Base-by-base conservation (phyloP, 1,140 invertebrate genomes). In the Zaprionus lachaisei region DNA sequence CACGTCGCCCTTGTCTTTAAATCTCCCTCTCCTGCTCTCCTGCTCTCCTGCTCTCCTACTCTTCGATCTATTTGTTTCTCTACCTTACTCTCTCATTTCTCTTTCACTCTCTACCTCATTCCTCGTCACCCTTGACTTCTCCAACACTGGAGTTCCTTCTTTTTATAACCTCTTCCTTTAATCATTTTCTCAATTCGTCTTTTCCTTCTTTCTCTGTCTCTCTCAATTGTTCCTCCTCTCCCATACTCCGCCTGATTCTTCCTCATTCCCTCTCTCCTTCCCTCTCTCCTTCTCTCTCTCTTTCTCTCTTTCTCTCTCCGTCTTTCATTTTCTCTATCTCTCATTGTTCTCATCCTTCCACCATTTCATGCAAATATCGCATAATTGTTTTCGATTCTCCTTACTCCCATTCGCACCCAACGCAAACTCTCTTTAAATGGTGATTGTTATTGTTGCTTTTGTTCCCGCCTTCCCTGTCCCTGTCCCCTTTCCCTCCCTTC, bases 361-460 rank as follows among this genome's bases (percentile, higher is more conserved):
- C 0, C 41, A 7, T 7, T 17, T 47, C n/a, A 47, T 34, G 31
- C 9, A 34, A 34, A 47, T 47, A 51, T 51, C 47, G 47, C 47
- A 22, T 51, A 51, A 47, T 17, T 47, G 17, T 17, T 3, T 47
- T 7, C 41, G 15, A 41, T 7, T n/a, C n/a, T 41, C 12, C 3
- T 20, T 17, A n/a, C 44, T 22, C 4, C 9, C 47, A 12, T 4
- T 20, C 7, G 47, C 47, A 51, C 31, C 2, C 31, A 11, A 34
- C 31, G 31, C 31, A 31, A 31, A 31, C 31, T 51, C 17, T 17
- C 20, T 51, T 22, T 12, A 24, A 14, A 12, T 51, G 20, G 4
- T 51, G 20, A 24, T 51, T 51, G 47, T 51, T n/a, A 17, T 47
- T 47, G 41, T 17, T 47, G 41, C 41, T 51, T 14, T 24, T 51